Evolutionary conservation across 2,113 vertebrate genomes (phyloP).

Genomic region (Balaeniceps rex): DNA sequence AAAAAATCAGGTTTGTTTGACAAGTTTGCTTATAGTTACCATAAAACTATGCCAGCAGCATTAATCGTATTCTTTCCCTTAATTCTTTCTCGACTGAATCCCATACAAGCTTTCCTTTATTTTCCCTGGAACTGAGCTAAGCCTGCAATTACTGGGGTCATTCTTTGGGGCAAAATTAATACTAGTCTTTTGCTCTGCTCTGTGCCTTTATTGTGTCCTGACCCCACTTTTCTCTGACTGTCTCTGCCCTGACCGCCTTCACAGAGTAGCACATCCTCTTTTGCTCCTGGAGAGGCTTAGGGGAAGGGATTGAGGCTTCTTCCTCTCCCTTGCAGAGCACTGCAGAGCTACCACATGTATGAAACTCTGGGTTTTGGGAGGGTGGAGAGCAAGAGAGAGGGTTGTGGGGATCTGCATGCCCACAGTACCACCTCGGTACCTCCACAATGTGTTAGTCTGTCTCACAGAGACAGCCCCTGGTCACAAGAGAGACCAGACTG

Average conservation of each 20-base stretch:
- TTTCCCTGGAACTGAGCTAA: neutral
- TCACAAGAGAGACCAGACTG: neutral
- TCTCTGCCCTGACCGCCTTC: neutral
- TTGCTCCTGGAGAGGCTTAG: neutral
- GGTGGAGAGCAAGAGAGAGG: neutral
- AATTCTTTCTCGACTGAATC: neutral
- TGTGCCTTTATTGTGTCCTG: neutral
- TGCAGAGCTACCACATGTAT: neutral
- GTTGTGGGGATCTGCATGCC: neutral
- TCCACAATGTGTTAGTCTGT: neutral
- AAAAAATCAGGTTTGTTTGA: neutral
- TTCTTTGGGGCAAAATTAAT: neutral
- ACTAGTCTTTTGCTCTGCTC: neutral
- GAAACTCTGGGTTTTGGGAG: neutral
- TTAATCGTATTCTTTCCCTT: neutral
- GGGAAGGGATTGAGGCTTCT: neutral
- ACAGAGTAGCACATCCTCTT: neutral
- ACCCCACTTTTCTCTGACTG: neutral
- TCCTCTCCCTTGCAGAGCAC: neutral
- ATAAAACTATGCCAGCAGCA: neutral
- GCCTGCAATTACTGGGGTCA: neutral
- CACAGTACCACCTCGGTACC: rapidly evolving
- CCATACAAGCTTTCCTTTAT: neutral
- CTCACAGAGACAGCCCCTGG: neutral
- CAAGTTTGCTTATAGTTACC: neutral